Percentiles rank a stretch among this genome's conserved stretches.
Conservation (phyloP, 2,113 vertebrate genomes). For the Elephas maximus region DNA sequence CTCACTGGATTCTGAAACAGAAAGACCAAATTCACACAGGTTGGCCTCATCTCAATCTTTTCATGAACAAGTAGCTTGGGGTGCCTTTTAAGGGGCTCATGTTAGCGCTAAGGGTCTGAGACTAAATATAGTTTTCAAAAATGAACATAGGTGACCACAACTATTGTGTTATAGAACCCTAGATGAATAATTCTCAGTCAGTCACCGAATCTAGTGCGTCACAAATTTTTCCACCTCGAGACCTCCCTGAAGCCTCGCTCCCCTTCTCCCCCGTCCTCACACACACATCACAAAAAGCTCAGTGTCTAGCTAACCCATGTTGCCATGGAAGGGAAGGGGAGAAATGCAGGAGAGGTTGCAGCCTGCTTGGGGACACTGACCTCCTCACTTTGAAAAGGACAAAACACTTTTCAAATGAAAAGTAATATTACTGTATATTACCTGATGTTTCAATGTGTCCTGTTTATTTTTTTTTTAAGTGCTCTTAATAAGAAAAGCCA, state of each 20-base stretch:
- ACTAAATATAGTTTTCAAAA: background rate
- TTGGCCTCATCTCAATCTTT: background rate
- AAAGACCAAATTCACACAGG: background rate
- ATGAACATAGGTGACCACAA: background rate
- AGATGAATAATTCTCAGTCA: constrained; percentile 55
- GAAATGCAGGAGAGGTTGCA: background rate
- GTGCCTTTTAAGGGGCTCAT: background rate
- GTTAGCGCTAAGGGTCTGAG: background rate
- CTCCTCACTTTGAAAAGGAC: constrained; percentile 32
- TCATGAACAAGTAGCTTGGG: background rate
- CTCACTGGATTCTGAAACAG: background rate
- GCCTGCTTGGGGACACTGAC: constrained; percentile 68
- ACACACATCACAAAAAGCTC: constrained; percentile 77
- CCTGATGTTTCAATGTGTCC: background rate
- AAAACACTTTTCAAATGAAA: constrained; percentile 4
- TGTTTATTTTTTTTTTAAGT: background rate
- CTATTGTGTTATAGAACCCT: constrained; percentile 53
- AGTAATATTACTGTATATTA: background rate
- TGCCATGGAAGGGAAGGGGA: constrained; percentile 60
- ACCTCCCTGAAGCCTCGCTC: constrained; percentile 62
- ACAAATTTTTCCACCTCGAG: constrained; percentile 69
- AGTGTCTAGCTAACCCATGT: constrained; percentile 68
- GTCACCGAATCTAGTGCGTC: constrained; percentile 12
- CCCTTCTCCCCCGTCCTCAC: constrained; percentile 4
- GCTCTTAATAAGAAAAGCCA: constrained; percentile 22